Base-by-base conservation (phyloP, 2,888 invertebrate species). In the Anarsia innoxiella region DNA sequence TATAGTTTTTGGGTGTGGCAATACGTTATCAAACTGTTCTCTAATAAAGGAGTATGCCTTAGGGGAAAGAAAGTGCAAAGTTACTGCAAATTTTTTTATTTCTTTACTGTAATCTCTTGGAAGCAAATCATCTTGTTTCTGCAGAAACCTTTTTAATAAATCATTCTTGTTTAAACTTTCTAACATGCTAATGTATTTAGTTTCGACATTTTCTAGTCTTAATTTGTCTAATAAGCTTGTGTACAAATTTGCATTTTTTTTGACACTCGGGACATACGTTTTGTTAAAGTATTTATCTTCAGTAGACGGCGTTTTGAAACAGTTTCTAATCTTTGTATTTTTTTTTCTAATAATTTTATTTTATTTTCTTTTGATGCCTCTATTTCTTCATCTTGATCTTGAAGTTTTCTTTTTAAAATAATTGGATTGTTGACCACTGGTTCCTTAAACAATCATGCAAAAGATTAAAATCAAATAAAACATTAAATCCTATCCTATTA, bases 21-120 rank as follows among this genome's bases (percentile, higher is more conserved):
- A 29, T 16, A 35, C 35, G 1, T 31, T 41, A 15, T 44, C 38
- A 16, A 26, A 37, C 5, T 12, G 12, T 19, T 15, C 8, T 6
- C 41, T 11, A 2, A 40, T 31, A 27, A 28, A 44, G 16, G 36
- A 11, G 16, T 44, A 44, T 1, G 44, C 44, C 14, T 32, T 39
- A 1, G 44, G 44, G 1, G 39, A 39, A 19, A 40, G 12, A 36
- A 36, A 43, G 12, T 43, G 35, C 1, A 40, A 13, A 2, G 36
- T 36, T 6, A 40, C 13, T 0, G 40, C 40, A 28, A 43, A 40
- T 27, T 40, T 40, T 32, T 31, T 28, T n/a, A 37, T 19, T 28
- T 25, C 36, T 12, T 27, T 30, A 10, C 35, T 27, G 23, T 36
- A 44, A 11, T 39, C 19, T 6, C 19, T 19, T 5, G 19, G 3